phyloP scores from a whole-genome alignment of 2,888 invertebrate genomes.

The Laspeyria flexula region DNA sequence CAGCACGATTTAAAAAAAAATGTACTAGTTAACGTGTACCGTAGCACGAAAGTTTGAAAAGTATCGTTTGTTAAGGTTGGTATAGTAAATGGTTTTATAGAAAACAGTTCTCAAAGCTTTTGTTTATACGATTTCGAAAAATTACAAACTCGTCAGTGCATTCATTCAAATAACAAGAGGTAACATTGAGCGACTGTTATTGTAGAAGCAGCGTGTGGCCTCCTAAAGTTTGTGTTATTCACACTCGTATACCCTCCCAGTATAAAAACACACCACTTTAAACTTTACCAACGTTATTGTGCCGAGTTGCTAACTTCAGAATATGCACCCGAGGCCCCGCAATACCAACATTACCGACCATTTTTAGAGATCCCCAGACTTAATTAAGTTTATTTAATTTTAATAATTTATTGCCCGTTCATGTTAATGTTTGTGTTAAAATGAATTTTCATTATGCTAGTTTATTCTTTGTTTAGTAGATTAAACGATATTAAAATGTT shows the following conservation, averaged over 20 bases:
- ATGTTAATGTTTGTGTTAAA: slow-evolving; percentile 17
- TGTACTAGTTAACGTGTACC: too few relatives aligned
- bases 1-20: too few relatives aligned
- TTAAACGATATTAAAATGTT: neutral
- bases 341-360: slow-evolving; percentile 31
- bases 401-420: slow-evolving; percentile 23
- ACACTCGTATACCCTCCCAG: slow-evolving; percentile 22
- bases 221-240: slow-evolving; percentile 35
- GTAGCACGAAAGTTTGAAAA: too few relatives aligned
- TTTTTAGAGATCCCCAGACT: slow-evolving; percentile 32
- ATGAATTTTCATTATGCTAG: slow-evolving; percentile 12
- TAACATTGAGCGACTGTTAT: slow-evolving; percentile 24
- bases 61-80: too few relatives aligned
- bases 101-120: too few relatives aligned
- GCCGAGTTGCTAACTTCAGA: slow-evolving; percentile 40
- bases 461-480: neutral
- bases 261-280: slow-evolving; percentile 52
- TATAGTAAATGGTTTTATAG: too few relatives aligned
- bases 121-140: neutral
- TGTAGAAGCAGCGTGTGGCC: slow-evolving; percentile 16
- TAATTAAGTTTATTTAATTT: slow-evolving; percentile 38
- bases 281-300: slow-evolving; percentile 48
- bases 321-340: slow-evolving; percentile 31
- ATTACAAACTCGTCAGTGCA: neutral
- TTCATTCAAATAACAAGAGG: slow-evolving; percentile 8